Evolutionary conservation across 2,888 invertebrate genomes (phyloP).

Genomic region (Aplocera efformata): DNA sequence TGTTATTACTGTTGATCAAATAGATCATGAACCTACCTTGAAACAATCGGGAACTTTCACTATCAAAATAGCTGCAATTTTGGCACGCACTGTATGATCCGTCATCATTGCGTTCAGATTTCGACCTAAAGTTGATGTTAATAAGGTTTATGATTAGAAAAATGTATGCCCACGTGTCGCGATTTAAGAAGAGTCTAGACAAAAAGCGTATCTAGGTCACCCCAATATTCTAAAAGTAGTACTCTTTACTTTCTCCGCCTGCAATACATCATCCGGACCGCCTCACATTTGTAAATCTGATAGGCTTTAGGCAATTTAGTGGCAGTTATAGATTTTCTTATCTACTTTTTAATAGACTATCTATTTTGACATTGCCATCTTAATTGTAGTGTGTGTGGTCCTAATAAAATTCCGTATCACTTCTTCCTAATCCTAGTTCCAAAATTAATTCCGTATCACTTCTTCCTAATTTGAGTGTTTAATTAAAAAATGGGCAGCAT

Average conservation of each 20-base stretch:
- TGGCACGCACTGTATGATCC: constrained; percentile 23
- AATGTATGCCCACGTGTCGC: constrained; percentile 7
- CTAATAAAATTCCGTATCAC: no score
- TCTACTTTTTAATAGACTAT: no score
- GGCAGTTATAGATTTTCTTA: no score
- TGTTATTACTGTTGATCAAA: constrained; percentile 1
- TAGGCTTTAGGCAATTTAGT: no score
- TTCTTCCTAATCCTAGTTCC: no score
- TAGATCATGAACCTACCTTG: constrained; percentile 14
- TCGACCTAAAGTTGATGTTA: constrained; percentile 8
- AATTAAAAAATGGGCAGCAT: no score
- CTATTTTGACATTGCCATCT: no score
- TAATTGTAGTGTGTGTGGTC: no score
- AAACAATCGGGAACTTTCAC: constrained; percentile 26
- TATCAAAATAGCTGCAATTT: constrained; percentile 25
- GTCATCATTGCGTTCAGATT: constrained; percentile 5
- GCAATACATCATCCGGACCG: no score
- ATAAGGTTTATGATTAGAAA: constrained; percentile 3
- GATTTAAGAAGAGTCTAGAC: constrained; percentile 12
- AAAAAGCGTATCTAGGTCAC: constrained; percentile 22
- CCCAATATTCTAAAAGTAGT: constrained; percentile 14
- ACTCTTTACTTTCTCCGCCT: constrained; percentile 16
- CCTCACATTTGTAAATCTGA: no score
- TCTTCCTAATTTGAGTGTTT: no score
- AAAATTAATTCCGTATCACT: no score